Evolutionary conservation across 1,140 invertebrate species (phyloP), one percentile per base, ranked within the genome.

Genomic region (Caenorhabditis latens): DNA sequence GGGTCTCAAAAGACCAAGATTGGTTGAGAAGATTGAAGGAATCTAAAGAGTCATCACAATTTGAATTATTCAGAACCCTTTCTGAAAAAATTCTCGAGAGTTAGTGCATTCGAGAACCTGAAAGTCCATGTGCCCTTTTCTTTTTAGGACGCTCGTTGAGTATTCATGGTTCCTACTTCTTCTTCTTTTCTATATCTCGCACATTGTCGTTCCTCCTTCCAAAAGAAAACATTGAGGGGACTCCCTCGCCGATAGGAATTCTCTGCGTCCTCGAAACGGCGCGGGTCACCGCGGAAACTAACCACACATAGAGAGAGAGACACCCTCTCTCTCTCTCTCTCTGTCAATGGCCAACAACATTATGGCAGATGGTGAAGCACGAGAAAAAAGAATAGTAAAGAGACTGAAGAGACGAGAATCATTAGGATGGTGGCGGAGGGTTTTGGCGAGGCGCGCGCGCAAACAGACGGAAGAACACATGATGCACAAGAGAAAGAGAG

Each of bases 221-320:
- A 43, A 48, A n/a, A 9, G 63, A 71, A 71, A 71, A 71, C 42
- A 71, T 48, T 48, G 42, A n/a, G 46, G 46, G 46, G 40, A 21
- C 71, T 13, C 40, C 46, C 14, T 24, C 71, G 7, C 6, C 24
- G 5, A n/a, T 8, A 7, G 43, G 67, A 43, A 5, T 50, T 79
- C 46, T 79, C 71, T 50, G 71, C 46, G 71, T 79, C 71, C n/a
- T 50, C 71, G 46, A 48, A 79, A 24, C 71, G 71, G 71, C 71
- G 71, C 71, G 46, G 71, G 71, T 79, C 71, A 79, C 71, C 71
- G 71, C 71, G 71, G 71, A 79, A 79, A 79, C 71, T 79, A 79
- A 50, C 42, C 46, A 79, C 71, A 79, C 71, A 79, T 24, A 14
- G 42, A 75, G 19, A 32, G 16, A 71, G 71, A 50, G 71, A 71